Percentiles rank a stretch among this genome's conserved stretches.
phyloP scores from a whole-genome alignment of 2,888 invertebrate genomes.

The Trisateles emortualis region DNA sequence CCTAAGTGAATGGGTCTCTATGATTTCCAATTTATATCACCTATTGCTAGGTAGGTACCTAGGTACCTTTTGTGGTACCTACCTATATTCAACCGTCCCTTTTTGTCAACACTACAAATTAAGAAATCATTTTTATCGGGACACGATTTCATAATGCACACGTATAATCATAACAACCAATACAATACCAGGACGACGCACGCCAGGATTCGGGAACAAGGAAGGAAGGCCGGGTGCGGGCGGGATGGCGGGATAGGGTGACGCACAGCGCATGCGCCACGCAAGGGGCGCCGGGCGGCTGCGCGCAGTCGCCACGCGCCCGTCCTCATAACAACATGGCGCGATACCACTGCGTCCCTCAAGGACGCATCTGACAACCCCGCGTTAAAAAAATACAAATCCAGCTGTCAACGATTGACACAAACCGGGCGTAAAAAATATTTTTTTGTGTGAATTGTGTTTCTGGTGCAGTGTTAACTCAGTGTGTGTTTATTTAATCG shows the following conservation, averaged over 20 bases:
- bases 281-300: conserved; percentile 74
- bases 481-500: conserved; percentile 66
- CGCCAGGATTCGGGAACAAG: conserved; percentile 48
- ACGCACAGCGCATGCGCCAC: conserved; percentile 76
- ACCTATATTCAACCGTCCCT: neutral
- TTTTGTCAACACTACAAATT: neutral
- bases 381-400: conserved; percentile 66
- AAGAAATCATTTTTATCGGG: neutral
- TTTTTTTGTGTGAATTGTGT: conserved; percentile 47
- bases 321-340: conserved; percentile 80
- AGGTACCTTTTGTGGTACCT: too few species aligned
- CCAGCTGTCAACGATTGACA: conserved; percentile 44
- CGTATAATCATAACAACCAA: conserved; percentile 1
- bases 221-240: conserved; percentile 52
- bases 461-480: conserved; percentile 56
- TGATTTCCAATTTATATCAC: too few species aligned
- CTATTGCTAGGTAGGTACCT: too few species aligned
- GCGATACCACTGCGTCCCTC: conserved; percentile 64
- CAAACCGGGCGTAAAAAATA: conserved; percentile 44
- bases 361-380: conserved; percentile 79
- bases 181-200: neutral
- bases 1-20: too few species aligned
- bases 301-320: conserved; percentile 85
- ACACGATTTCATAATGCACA: neutral
- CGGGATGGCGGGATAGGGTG: conserved; percentile 70